Conservation (phyloP, 2,113 vertebrate species). For the Suncus etruscus region DNA sequence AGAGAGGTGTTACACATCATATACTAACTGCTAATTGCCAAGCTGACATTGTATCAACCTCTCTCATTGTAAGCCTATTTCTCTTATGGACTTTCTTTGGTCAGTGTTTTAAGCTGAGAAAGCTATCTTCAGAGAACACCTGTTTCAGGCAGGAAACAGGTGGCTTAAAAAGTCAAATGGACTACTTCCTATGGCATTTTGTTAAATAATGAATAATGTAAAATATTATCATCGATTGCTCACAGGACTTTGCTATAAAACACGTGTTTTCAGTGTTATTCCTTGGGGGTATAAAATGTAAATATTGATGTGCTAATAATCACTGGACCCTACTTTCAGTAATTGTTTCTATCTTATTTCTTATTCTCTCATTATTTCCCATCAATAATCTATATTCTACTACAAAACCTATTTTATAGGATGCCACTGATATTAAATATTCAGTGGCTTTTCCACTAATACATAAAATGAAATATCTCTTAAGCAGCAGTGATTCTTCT, state of each 20-base stretch:
- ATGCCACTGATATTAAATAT: conserved; percentile 77
- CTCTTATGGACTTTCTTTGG: conserved; percentile 45
- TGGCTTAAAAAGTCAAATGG: conserved; percentile 65
- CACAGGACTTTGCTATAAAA: conserved; percentile 77
- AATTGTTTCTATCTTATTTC: conserved; percentile 85
- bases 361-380: conserved; percentile 83
- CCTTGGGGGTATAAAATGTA: conserved; percentile 80
- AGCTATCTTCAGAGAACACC: background rate
- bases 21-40: background rate
- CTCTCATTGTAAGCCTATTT: background rate
- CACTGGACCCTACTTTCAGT: conserved; percentile 79
- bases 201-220: conserved; percentile 74
- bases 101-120: conserved; percentile 41
- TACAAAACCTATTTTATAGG: conserved; percentile 74
- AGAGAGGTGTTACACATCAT: background rate
- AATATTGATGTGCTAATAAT: conserved; percentile 85
- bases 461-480: conserved; percentile 87
- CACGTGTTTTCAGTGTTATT: conserved; percentile 78
- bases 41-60: background rate
- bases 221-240: conserved; percentile 75
- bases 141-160: conserved; percentile 57
- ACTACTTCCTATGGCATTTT: conserved; percentile 43
- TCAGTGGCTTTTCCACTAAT: conserved; percentile 85
- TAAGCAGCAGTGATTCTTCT: conserved; percentile 82
- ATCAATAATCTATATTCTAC: conserved; percentile 82